Base-by-base conservation (phyloP, 2,797 vertebrate species). In the Neomorphus geoffroyi region DNA sequence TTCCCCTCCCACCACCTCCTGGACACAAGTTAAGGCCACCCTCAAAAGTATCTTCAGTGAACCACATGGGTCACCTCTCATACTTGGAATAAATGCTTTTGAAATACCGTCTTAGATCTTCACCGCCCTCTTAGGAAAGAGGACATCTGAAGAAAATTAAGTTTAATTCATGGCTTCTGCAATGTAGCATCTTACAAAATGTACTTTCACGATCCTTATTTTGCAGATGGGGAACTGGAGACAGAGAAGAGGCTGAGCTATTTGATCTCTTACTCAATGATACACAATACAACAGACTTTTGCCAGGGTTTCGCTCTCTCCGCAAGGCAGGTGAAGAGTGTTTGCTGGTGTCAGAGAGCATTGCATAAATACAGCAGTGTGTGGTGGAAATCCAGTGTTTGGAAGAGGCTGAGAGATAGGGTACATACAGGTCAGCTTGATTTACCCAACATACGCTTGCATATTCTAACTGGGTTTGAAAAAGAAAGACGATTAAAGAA, bases 31-130 rank as follows among this genome's bases (percentile, higher is more conserved):
- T 24, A 50, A 75, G 32, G 43, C 16, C 30, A 5, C 2, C 10
- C 16, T 37, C 27, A 22, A 11, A 62, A 53, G 19, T 2, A 54
- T 32, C 45, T 70, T n/a, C 69, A 5, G 26, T 30, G 26, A 21
- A 45, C 23, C 0, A 1, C 8, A 1, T 0, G 28, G n/a, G 57
- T 50, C 69, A 10, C n/a, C 54, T 37, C 80, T 67, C 33, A 19
- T 28, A 9, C 10, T 10, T 11, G 30, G 7, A 23, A 41, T 48
- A 72, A 91, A 12, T 28, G 1, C 3, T 13, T 37, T 3, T 33
- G 71, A 66, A 61, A 61, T 30, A 5, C 51, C 15, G 37, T 4
- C 66, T 66, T 46, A 45, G 69, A 39, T 57, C 74, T 50, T 46
- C 67, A 18, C 50, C 4, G 1, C 37, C 18, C n/a, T 51, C 46